A percentile compares a stretch with the other conserved stretches of the same genome.
phyloP scores from a whole-genome alignment of 1,140 invertebrate species.

The Trissolcus basalis region DNA sequence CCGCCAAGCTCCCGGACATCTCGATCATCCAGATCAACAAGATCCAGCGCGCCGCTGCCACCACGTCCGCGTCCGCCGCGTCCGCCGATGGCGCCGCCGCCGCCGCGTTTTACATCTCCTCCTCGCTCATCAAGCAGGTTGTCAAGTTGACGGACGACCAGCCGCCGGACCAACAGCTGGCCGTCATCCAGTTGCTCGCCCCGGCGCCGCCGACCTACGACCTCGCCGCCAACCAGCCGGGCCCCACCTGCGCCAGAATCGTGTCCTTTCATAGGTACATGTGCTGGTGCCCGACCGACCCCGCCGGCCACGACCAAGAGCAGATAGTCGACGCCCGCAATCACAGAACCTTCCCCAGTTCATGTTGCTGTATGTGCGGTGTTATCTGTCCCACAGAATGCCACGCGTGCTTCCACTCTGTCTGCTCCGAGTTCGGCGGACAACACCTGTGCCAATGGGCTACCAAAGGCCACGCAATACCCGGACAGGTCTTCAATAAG shows the following conservation, averaged over 20 bases:
- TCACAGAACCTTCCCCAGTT: conserved; percentile 37
- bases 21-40: conserved; percentile 48
- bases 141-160: conserved; percentile 31
- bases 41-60: conserved; percentile 12
- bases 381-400: conserved; percentile 80
- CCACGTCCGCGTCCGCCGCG: conserved; percentile 10
- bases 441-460: conserved; percentile 78
- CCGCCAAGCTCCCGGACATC: conserved; percentile 43
- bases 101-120: conserved; percentile 42
- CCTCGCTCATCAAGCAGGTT: conserved; percentile 39
- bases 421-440: conserved; percentile 77
- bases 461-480: conserved; percentile 75
- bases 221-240: neutral
- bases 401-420: conserved; percentile 81
- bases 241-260: conserved; percentile 73
- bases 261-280: conserved; percentile 76
- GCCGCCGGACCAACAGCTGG: conserved; percentile 40
- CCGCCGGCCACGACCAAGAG: conserved; percentile 8
- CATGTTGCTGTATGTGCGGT: conserved; percentile 80
- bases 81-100: conserved; percentile 35
- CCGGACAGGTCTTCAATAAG: conserved; percentile 75
- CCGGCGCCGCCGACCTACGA: conserved; percentile 7
- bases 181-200: conserved; percentile 36
- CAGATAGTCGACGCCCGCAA: conserved; percentile 39
- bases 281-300: conserved; percentile 73